phyloP scores from a whole-genome alignment of 2,797 vertebrate genomes.

The Melopsittacus undulatus region DNA sequence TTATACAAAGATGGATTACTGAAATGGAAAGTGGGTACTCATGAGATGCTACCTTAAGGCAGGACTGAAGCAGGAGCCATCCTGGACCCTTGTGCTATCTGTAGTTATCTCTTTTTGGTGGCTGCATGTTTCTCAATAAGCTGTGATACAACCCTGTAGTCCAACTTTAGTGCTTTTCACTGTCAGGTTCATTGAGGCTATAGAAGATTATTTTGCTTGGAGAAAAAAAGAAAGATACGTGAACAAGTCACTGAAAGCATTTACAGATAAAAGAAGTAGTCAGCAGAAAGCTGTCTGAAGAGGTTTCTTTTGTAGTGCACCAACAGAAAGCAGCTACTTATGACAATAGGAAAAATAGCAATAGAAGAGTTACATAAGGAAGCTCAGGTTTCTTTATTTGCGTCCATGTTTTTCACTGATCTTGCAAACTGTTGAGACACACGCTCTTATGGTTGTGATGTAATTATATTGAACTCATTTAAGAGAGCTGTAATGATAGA shows the following conservation, averaged over 20 bases:
- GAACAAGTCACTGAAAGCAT: slow-evolving; percentile 59
- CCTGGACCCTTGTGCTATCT: neutral
- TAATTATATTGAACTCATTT: slow-evolving; percentile 9
- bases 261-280: slow-evolving; percentile 62
- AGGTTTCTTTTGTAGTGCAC: slow-evolving; percentile 56
- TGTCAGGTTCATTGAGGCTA: slow-evolving; percentile 43
- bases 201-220: slow-evolving; percentile 49
- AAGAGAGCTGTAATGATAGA: neutral
- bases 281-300: slow-evolving; percentile 52
- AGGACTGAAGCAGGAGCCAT: slow-evolving; percentile 31
- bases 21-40: slow-evolving; percentile 63
- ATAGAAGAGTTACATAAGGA: slow-evolving; percentile 42
- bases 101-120: slow-evolving; percentile 43
- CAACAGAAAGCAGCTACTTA: slow-evolving; percentile 14
- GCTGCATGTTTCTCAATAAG: slow-evolving; percentile 7
- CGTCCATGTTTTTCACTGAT: neutral
- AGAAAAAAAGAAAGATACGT: neutral
- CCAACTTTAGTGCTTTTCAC: slow-evolving; percentile 40
- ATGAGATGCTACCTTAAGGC: slow-evolving; percentile 63
- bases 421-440: slow-evolving; percentile 5
- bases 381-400: neutral
- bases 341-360: slow-evolving; percentile 15
- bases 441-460: slow-evolving; percentile 12
- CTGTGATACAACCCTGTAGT: slow-evolving; percentile 33
- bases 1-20: slow-evolving; percentile 68